Evolutionary conservation across 2,113 vertebrate genomes (phyloP), one percentile per base, ranked within the genome.

Genomic region (Corythoichthys haematopterus): DNA sequence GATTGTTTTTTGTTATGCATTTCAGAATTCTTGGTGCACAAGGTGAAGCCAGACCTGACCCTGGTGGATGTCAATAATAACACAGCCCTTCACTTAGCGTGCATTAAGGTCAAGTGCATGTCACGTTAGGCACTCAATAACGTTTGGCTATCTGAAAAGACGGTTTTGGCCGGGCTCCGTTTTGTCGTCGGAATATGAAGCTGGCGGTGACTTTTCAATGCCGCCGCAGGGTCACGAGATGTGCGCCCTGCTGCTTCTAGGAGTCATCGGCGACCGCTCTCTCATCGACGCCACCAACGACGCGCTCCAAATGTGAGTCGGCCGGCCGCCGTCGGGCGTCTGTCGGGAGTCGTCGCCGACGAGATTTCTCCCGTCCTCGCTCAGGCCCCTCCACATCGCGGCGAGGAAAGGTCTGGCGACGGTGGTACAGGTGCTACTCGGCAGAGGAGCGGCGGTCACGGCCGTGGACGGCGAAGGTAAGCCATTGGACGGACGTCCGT

Each of bases 1-100:
- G 28, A 59, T 74, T 6, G 66, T 73, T 48, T 36, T 33, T 45
- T 81, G 20, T 75, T 76, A 37, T 80, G 47, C 56, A 56, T 86
- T 85, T 47, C 84, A 98, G 97, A 98, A 82, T 93, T 94, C 83
- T 91, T 99, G 91, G 92, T 98, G 80, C 95, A 92, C 82, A 92
- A 93, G 73, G 93, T 91, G 6, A 95, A 95, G 89, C 93, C 95
- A 40, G 95, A 98, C 79, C 90, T 96, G 77, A 93, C 93, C 76
- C 91, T 96, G 88, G 91, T 94, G 91, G 97, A 99, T 76, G 89
- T 91, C 89, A 95, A 94, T 88, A 95, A 95, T 90, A 98, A 98
- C 92, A 98, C 97, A 53, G 95, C 94, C 87, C 95, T 99, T 86
- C 97, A 99, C 90, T 89, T 98, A 90, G 96, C 97, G 87, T 99